Evolutionary conservation across 2,888 invertebrate species (phyloP).

Genomic region (Sthenelais limicola): DNA sequence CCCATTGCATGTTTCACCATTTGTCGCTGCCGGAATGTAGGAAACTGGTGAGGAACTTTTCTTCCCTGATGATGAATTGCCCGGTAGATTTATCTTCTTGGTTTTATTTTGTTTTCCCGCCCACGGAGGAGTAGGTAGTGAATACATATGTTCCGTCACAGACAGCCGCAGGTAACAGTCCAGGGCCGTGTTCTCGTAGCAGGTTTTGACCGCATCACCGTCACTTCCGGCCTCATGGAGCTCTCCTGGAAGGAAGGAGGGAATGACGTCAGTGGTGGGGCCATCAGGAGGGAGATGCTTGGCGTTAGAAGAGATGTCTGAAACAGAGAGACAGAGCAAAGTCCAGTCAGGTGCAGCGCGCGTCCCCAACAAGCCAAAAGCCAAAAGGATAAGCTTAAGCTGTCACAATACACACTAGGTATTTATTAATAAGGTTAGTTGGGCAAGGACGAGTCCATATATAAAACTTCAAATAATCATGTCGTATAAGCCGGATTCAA

Average conservation of each 20-base stretch:
- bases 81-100: constrained; percentile 19
- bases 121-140: constrained; percentile 24
- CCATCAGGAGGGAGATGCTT: constrained; percentile 23
- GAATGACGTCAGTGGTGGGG: constrained; percentile 34
- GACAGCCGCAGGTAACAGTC: constrained; percentile 36
- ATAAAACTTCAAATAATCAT: too few relatives aligned
- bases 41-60: constrained; percentile 14
- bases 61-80: not conserved
- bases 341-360: constrained; percentile 39
- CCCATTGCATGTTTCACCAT: constrained; percentile 5
- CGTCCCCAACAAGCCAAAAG: constrained; percentile 9
- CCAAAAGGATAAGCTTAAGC: too few relatives aligned
- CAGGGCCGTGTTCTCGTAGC: constrained; percentile 30
- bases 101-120: constrained; percentile 6
- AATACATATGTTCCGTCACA: constrained; percentile 28
- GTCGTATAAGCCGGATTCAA: too few relatives aligned
- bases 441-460: too few relatives aligned
- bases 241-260: constrained; percentile 38
- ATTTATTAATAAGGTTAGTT: too few relatives aligned
- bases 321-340: constrained; percentile 25
- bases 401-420: too few relatives aligned
- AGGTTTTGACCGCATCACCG: constrained; percentile 26
- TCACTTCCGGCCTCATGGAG: constrained; percentile 24
- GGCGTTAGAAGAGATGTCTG: constrained; percentile 28
- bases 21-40: constrained; percentile 20